These are phyloP conservation scores for Mastacembelus armatus DNA, from an alignment of 2,797 vertebrate genomes.

Conservation along the genomic window DNA sequence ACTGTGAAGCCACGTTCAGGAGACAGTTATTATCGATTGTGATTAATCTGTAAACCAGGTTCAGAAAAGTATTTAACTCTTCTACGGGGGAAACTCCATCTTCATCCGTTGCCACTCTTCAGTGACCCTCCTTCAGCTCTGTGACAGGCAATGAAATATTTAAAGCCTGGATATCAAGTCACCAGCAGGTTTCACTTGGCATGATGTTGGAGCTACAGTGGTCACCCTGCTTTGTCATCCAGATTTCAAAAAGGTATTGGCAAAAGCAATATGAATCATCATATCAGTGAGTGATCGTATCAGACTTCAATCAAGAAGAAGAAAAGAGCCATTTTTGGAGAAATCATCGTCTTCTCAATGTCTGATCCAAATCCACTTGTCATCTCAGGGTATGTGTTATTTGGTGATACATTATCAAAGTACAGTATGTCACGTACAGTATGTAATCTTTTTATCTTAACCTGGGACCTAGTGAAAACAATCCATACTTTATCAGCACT, in stretches of 20 bases:
- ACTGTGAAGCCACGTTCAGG: not conserved
- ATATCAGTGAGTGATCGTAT: constrained; percentile 70
- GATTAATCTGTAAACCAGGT: constrained; percentile 6
- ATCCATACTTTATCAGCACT: constrained; percentile 23
- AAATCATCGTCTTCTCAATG: constrained; percentile 18
- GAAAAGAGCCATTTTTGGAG: constrained; percentile 15
- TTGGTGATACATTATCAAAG: constrained; percentile 36
- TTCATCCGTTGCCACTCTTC: constrained; percentile 24
- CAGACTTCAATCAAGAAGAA: constrained; percentile 49
- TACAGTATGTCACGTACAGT: constrained; percentile 7
- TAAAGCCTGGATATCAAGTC: constrained; percentile 64
- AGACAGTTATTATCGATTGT: not conserved
- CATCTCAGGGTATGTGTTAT: constrained; percentile 23
- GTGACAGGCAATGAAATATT: constrained; percentile 76
- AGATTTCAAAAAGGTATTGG: constrained; percentile 68
- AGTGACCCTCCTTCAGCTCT: constrained; percentile 51
- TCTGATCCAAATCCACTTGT: constrained; percentile 20
- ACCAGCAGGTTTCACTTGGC: constrained; percentile 44
- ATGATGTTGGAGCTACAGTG: constrained; percentile 47
- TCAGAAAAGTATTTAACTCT: constrained; percentile 14
- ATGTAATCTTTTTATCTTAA: constrained; percentile 26
- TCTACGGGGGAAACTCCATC: constrained; percentile 20
- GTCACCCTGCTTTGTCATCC: constrained; percentile 69
- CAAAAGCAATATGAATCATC: no score
- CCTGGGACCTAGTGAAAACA: constrained; percentile 24